phyloP scores from a whole-genome alignment of 1,140 invertebrate species.

The Trachymyrmex cornetzi region DNA sequence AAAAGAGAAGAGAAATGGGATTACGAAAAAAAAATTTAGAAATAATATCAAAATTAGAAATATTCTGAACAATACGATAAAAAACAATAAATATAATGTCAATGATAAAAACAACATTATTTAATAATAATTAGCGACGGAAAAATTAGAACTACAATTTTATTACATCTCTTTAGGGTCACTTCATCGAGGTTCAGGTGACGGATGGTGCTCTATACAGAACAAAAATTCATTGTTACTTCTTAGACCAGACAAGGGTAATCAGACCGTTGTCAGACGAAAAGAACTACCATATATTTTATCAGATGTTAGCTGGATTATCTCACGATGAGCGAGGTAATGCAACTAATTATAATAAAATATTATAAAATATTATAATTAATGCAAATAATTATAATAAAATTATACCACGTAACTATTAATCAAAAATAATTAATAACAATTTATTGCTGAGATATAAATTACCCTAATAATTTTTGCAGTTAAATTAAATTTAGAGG shows the following conservation, averaged over 20 bases:
- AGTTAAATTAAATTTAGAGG: slow-evolving; percentile 94
- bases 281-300: slow-evolving; percentile 99
- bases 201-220: slow-evolving; percentile 98
- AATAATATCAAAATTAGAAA: neutral
- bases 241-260: slow-evolving; percentile 96
- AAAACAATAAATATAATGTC: neutral
- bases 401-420: no score
- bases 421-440: neutral
- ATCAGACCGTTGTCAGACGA: slow-evolving; percentile 94
- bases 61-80: neutral
- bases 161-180: slow-evolving; percentile 89
- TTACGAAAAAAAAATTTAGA: neutral
- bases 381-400: no score
- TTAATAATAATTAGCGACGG: neutral
- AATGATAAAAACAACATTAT: neutral
- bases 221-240: slow-evolving; percentile 98
- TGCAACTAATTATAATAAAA: slow-evolving; percentile 15
- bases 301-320: slow-evolving; percentile 97
- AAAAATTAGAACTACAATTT: neutral
- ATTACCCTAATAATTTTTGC: slow-evolving; percentile 47
- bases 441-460: neutral
- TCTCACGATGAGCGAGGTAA: slow-evolving; percentile 93
- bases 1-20: neutral
- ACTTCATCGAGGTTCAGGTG: slow-evolving; percentile 98
- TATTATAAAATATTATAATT: neutral